Evolutionary conservation across 2,797 vertebrate species (phyloP), one percentile per base, ranked within the genome.

Genomic region (Ispidina picta): DNA sequence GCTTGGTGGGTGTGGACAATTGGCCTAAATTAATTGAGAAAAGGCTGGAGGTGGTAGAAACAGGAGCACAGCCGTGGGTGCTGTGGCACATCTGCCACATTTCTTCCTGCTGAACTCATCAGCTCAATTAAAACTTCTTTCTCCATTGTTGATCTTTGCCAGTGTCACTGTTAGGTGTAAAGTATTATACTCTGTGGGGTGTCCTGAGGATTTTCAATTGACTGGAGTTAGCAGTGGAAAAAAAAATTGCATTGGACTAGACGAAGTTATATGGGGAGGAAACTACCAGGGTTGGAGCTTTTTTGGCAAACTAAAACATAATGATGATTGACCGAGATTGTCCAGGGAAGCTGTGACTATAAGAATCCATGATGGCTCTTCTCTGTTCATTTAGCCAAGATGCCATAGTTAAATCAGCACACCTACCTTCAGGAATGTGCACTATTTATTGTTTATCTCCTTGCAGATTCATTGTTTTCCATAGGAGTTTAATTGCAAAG

Each of bases 381-480:
- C 83, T 96, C 55, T 97, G 75, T 87, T 96, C 48, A 3, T 88
- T 94, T 91, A 95, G 76, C 55, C 55, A 72, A 58, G 88, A 86
- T 83, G 96, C 97, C 65, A 75, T 68, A 93, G 94, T 96, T 39
- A 76, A 46, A 87, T 85, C 60, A 69, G 11, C 44, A 44, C 8
- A 31, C 22, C 10, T 31, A 54, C 52, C 18, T 73, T 88, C 62
- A 75, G 5, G 6, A 39, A 59, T 41, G 3, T 10, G 6, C 21
- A 16, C 60, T 79, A 10, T 33, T 62, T 20, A 25, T 65, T 5
- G 1, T 19, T 86, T 59, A 14, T 3, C 46, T 23, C 3, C 63
- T 83, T 4, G 1, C 41, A 54, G 76, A 54, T 60, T 41, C 2
- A 12, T 39, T 83, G 33, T 22, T 79, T 85, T 81, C 28, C 3